Evolutionary conservation across 2,888 invertebrate species (phyloP).

Genomic region (Aspidapion aeneum): DNA sequence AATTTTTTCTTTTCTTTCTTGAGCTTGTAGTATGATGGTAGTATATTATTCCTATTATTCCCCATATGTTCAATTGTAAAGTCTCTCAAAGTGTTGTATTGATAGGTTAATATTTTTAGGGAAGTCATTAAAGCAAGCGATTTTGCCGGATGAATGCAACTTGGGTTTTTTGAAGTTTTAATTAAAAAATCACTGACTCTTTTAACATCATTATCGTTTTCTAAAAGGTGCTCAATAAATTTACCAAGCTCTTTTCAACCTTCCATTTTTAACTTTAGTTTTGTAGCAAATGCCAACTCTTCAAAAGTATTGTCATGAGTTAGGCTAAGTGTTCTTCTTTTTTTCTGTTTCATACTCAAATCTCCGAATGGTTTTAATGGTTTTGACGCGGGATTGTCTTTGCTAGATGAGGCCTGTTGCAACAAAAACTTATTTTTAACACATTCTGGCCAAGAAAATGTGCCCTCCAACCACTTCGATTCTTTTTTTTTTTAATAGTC

Average conservation of each 20-base stretch:
- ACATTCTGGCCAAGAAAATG: neutral
- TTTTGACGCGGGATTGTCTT: neutral
- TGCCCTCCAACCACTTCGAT: neutral
- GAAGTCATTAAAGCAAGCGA: conserved; percentile 1
- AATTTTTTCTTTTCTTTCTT: neutral
- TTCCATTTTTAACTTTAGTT: neutral
- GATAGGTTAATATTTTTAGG: neutral
- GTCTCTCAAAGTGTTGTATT: neutral
- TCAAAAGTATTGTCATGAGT: neutral
- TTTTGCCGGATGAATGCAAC: neutral
- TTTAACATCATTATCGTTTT: neutral
- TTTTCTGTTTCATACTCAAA: neutral
- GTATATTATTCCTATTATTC: neutral
- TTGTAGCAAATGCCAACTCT: neutral
- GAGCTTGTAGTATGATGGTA: neutral
- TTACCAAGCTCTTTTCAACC: neutral
- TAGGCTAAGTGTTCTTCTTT: neutral
- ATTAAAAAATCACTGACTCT: conserved; percentile 3
- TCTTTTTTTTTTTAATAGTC: neutral
- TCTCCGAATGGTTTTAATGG: neutral
- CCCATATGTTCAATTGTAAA: neutral
- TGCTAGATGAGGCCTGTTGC: neutral
- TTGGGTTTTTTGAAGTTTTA: neutral
- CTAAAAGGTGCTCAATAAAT: neutral
- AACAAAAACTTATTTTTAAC: neutral